Evolutionary conservation across 2,888 invertebrate genomes (phyloP).

Genomic region (Hermodice carunculata): DNA sequence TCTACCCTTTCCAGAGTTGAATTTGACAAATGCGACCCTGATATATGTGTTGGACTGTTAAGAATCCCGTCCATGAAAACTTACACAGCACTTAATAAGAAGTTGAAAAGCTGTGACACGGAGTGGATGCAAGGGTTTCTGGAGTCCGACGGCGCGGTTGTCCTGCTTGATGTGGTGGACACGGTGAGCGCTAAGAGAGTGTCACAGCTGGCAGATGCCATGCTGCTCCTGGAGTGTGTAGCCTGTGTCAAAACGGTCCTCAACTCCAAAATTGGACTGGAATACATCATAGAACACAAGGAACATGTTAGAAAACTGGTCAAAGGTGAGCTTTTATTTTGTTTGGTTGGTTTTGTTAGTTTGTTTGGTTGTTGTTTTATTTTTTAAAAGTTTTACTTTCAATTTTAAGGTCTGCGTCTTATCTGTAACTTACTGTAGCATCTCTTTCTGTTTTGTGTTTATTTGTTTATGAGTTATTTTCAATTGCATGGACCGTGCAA

Average conservation of each 20-base stretch:
- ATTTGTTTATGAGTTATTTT: too few species aligned
- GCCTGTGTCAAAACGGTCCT: constrained; percentile 72
- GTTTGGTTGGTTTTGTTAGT: too few species aligned
- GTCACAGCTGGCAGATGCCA: constrained; percentile 60
- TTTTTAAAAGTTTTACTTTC: too few species aligned
- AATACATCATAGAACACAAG: constrained; percentile 93
- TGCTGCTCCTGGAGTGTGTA: constrained; percentile 64
- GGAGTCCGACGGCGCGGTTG: constrained; percentile 55
- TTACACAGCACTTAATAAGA: constrained; percentile 56
- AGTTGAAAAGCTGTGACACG: constrained; percentile 50
- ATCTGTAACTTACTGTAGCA: too few species aligned
- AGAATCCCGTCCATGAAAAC: constrained; percentile 51
- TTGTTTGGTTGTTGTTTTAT: too few species aligned
- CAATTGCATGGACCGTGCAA: too few species aligned
- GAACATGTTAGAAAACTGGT: constrained; percentile 93
- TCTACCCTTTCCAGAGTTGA: constrained; percentile 48
- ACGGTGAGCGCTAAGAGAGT: constrained; percentile 56
- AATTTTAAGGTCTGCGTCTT: too few species aligned
- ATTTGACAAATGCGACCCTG: constrained; percentile 54
- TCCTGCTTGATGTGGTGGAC: constrained; percentile 58
- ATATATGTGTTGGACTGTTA: constrained; percentile 51
- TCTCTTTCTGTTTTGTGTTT: too few species aligned
- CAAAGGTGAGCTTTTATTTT: constrained; percentile 74
- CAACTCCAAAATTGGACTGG: constrained; percentile 94
- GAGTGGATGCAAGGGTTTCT: constrained; percentile 65